Conservation (phyloP, 2,888 invertebrate genomes). For the Eristalis pertinax region DNA sequence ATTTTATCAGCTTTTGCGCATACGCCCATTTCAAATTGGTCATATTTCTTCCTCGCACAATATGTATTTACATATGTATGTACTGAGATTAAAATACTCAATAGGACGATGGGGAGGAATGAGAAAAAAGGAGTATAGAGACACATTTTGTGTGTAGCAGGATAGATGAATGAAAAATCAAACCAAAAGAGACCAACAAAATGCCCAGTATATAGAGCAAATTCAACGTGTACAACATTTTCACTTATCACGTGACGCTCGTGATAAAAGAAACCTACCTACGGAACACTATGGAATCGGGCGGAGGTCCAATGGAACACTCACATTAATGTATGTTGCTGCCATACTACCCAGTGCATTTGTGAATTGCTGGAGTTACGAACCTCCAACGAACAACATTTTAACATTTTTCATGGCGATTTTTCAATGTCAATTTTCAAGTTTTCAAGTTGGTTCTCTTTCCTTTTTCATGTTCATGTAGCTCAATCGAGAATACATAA, state of each 20-base stretch:
- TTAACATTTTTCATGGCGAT: conserved; percentile 39
- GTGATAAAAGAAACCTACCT: conserved; percentile 46
- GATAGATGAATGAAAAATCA: conserved; percentile 31
- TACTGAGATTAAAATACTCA: neutral
- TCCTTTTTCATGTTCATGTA: neutral
- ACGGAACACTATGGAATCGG: conserved; percentile 57
- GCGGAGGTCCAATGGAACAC: conserved; percentile 20
- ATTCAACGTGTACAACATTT: conserved; percentile 63
- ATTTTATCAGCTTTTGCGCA: conserved; percentile 41
- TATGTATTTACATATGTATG: neutral
- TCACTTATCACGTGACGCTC: conserved; percentile 69
- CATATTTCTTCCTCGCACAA: neutral
- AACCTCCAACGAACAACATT: neutral
- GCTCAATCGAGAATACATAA: neutral
- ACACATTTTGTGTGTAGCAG: neutral
- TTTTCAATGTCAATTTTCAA: conserved; percentile 53
- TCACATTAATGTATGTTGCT: neutral
- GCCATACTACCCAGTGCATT: neutral
- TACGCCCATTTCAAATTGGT: conserved; percentile 56
- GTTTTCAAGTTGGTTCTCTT: conserved; percentile 2
- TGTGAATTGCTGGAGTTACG: neutral
- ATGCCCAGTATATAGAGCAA: neutral
- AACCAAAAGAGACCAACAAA: conserved; percentile 1
- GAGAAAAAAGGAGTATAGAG: conserved; percentile 31
- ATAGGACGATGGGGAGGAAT: neutral